Evolutionary conservation across 1,140 invertebrate species (phyloP).

Genomic region (Pseudomyrmex gracilis): DNA sequence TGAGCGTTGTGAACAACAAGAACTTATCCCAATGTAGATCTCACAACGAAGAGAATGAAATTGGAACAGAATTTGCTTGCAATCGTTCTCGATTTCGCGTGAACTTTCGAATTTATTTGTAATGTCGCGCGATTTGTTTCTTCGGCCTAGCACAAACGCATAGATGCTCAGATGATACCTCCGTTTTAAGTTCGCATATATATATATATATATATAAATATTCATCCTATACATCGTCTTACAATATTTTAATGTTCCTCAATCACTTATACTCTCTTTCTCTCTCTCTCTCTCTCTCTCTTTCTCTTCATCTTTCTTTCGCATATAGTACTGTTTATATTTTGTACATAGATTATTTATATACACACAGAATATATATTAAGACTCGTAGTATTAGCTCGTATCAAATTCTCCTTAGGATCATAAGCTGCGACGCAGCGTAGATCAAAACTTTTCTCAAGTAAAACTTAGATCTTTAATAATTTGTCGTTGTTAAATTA

Average conservation of each 20-base stretch:
- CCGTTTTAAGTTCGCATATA: constrained; percentile 32
- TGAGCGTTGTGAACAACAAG: too few relatives aligned
- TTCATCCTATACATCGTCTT: constrained; percentile 25
- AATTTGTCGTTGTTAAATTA: constrained; percentile 6
- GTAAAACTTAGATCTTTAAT: too few relatives aligned
- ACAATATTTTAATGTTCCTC: background rate
- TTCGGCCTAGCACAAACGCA: constrained; percentile 65
- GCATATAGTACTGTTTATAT: constrained; percentile 70
- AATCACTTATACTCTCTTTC: too few relatives aligned
- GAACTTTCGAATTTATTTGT: constrained; percentile 6
- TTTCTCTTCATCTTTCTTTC: background rate
- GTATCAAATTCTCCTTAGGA: constrained; percentile 3
- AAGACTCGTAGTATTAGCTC: constrained; percentile 17
- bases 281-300: too few relatives aligned
- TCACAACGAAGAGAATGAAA: background rate
- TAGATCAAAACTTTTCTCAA: background rate
- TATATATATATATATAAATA: constrained; percentile 4
- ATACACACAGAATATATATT: constrained; percentile 8
- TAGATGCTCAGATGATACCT: background rate
- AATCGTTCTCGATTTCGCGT: constrained; percentile 16
- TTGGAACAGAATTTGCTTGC: background rate
- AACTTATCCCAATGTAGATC: too few relatives aligned
- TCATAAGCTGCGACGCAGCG: constrained; percentile 9
- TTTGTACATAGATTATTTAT: constrained; percentile 69
- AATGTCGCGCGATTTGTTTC: background rate